Conservation (phyloP, 2,888 invertebrate species). For the Chironomus riparius region DNA sequence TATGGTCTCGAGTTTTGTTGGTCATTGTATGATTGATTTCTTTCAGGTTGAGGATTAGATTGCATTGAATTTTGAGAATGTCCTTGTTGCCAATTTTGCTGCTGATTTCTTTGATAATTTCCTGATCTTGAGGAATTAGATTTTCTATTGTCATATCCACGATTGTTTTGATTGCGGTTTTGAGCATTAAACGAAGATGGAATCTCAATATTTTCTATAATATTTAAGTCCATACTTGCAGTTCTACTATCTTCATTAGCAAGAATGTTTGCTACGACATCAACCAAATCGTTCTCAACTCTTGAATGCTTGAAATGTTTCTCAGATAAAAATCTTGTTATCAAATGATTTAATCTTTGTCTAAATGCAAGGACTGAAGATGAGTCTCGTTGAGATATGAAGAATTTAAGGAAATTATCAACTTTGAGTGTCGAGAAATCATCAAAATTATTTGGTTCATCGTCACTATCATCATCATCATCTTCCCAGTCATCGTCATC, state of each 20-base stretch:
- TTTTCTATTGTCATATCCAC: neutral
- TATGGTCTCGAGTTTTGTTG: neutral
- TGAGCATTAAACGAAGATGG: neutral
- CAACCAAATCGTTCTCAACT: neutral
- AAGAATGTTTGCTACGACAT: neutral
- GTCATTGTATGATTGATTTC: neutral
- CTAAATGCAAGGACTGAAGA: conserved; percentile 56
- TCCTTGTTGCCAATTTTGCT: too few species aligned
- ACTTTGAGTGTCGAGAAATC: conserved; percentile 44
- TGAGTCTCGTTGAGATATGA: conserved; percentile 57
- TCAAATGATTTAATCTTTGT: conserved; percentile 62
- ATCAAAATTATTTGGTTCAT: conserved; percentile 35
- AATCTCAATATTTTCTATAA: neutral
- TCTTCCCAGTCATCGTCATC: neutral
- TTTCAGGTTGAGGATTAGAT: too few species aligned
- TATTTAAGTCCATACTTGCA: neutral
- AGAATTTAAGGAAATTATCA: conserved; percentile 68
- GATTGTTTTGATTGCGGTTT: neutral
- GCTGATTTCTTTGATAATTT: neutral
- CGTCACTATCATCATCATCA: conserved; percentile 44
- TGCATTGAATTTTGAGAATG: too few species aligned
- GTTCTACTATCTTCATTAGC: neutral
- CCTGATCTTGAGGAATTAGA: neutral
- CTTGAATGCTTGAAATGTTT: neutral
- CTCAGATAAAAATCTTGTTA: conserved; percentile 43